phyloP scores from a whole-genome alignment of 30 jellyfish, hydroid and myxozoan genomes.

The Haliclystus octoradiatus region DNA sequence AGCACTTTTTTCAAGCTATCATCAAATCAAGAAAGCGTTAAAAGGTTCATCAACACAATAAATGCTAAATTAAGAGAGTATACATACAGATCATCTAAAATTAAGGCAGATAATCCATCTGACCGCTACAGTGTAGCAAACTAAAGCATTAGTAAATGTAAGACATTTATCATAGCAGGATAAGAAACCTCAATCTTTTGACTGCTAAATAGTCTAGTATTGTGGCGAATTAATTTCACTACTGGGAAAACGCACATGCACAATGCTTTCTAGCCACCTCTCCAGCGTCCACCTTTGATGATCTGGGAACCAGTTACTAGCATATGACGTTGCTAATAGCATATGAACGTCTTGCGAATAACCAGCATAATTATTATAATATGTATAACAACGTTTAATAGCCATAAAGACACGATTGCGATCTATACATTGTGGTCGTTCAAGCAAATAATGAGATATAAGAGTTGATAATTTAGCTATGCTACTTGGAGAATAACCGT shows the following conservation, averaged over 20 bases:
- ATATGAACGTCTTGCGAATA: slow-evolving; percentile 91
- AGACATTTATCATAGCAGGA: too few relatives aligned
- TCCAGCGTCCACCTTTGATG: slow-evolving; percentile 79
- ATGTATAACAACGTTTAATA: slow-evolving; percentile 81
- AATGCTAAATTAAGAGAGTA: too few relatives aligned
- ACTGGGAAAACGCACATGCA: slow-evolving; percentile 20
- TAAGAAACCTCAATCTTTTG: too few relatives aligned
- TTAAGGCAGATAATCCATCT: too few relatives aligned
- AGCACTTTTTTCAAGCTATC: too few relatives aligned
- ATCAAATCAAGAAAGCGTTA: too few relatives aligned
- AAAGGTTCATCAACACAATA: too few relatives aligned
- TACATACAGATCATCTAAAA: too few relatives aligned
- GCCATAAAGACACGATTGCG: slow-evolving; percentile 89
- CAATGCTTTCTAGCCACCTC: slow-evolving; percentile 77
- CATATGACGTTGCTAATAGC: slow-evolving; percentile 90
- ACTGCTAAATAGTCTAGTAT: too few relatives aligned
- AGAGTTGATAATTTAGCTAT: slow-evolving; percentile 72
- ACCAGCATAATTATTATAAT: slow-evolving; percentile 87
- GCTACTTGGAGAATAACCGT: slow-evolving; percentile 95
- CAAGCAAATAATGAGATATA: slow-evolving; percentile 62
- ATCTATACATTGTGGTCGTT: slow-evolving; percentile 67
- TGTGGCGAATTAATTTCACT: too few relatives aligned
- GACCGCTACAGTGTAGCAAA: too few relatives aligned
- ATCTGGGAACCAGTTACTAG: slow-evolving; percentile 94
- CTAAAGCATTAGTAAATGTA: too few relatives aligned